Evolutionary conservation across 2,888 invertebrate genomes (phyloP), one percentile per base, ranked within the genome.

Genomic region (Agrotis ipsilon): DNA sequence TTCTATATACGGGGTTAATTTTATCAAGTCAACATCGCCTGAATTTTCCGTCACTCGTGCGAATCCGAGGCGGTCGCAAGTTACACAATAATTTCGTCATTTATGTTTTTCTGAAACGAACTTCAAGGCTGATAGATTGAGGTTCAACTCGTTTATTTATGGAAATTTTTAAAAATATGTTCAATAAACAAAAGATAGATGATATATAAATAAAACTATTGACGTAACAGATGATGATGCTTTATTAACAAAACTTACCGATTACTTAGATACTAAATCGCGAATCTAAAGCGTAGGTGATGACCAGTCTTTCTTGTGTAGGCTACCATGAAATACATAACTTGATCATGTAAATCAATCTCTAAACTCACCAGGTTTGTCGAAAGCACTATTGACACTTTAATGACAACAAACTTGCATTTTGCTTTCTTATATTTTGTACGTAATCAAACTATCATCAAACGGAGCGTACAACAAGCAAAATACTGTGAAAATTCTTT

Each of bases 231-330:
- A 65, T 63, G 52, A 66, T 66, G 71, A 55, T 68, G 79, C 18
- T 83, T 86, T 83, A 83, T 76, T 85, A 85, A 83, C 84, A 86
- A 75, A 78, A 75, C 59, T 63, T 83, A 70, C 61, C 51, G 27
- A 61, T 60, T 55, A 75, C 62, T 58, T 61, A 74, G 21, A 59
- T 14, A 49, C 61, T 77, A 72, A 58, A 67, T 72, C 70, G 68
- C 68, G 68, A 72, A 48, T 54, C 71, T 68, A 76, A 78, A 73
- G 58, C 75, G 66, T 85, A 73, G 72, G 80, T 75, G 83, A 70
- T 69, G 71, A 80, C 71, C 83, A 83, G 83, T 83, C 86, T 85
- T 83, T 75, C 64, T 75, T 66, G 72, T 80, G 71, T 75, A 83
- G 75, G 63, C 73, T 68, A 81, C 59, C 46, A 66, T 66, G 62